These are phyloP conservation scores for Muschampia staudingeri DNA, from an alignment of 2,888 invertebrate genomes.

Conservation along the genomic window DNA sequence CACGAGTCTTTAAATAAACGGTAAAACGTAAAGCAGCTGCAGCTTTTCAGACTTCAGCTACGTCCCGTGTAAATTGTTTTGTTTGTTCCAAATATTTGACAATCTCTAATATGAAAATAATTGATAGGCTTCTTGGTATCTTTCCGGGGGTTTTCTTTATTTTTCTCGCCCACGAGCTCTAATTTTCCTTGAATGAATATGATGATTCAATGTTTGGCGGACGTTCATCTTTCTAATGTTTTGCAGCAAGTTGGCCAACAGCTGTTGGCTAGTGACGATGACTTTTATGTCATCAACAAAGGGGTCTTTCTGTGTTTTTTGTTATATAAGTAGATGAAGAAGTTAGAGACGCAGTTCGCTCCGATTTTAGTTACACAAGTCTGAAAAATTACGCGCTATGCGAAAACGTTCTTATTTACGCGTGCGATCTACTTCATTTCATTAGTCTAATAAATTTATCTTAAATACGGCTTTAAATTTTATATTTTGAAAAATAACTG, in stretches of 20 bases:
- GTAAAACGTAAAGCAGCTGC: background rate
- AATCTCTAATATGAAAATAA: slow-evolving; percentile 5
- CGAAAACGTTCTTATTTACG: too few relatives aligned
- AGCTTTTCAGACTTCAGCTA: background rate
- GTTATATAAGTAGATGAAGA: background rate
- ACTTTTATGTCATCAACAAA: slow-evolving; percentile 6
- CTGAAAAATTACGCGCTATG: background rate
- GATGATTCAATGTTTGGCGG: slow-evolving; percentile 84
- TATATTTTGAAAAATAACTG: too few relatives aligned
- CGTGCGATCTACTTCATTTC: background rate
- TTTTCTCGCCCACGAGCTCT: slow-evolving; percentile 43
- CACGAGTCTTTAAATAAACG: background rate
- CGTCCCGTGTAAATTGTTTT: background rate
- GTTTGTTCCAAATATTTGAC: slow-evolving; percentile 16
- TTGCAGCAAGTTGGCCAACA: slow-evolving; percentile 25
- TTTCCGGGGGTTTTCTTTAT: slow-evolving; percentile 29
- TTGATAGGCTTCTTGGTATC: slow-evolving; percentile 4
- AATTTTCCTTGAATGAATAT: slow-evolving; percentile 82
- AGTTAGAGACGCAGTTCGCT: background rate
- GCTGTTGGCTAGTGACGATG: slow-evolving; percentile 10
- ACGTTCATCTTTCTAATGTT: slow-evolving; percentile 70
- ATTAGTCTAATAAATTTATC: background rate
- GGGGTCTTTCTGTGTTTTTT: slow-evolving; percentile 4
- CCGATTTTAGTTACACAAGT: background rate
- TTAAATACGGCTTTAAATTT: too few relatives aligned